These are phyloP conservation scores for Cerceris rybyensis DNA, from an alignment of 2,888 invertebrate genomes.

Conservation along the genomic window DNA sequence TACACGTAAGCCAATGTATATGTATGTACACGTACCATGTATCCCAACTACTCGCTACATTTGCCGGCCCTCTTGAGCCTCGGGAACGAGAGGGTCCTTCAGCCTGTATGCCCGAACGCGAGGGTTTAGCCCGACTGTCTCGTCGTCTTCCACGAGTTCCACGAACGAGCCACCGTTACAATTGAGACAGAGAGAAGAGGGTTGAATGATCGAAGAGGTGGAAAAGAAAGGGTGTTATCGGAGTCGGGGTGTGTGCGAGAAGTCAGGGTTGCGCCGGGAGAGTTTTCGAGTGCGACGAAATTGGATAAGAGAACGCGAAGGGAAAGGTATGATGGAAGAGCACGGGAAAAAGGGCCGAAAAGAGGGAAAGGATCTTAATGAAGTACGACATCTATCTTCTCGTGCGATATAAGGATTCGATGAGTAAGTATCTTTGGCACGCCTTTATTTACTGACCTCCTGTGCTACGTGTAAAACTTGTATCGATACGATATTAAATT, in stretches of 20 bases:
- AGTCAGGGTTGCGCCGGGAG: constrained; percentile 46
- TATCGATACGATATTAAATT: neutral
- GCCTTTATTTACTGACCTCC: constrained; percentile 23
- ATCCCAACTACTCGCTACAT: constrained; percentile 47
- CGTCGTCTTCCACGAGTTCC: constrained; percentile 51
- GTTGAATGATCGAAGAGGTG: constrained; percentile 29
- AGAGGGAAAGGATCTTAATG: constrained; percentile 65
- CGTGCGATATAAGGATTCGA: constrained; percentile 25
- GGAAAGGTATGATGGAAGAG: constrained; percentile 44
- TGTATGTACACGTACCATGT: constrained; percentile 41
- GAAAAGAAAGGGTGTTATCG: constrained; percentile 34
- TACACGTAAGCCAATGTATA: constrained; percentile 41
- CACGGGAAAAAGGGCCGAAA: constrained; percentile 28
- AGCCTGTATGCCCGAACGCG: constrained; percentile 46
- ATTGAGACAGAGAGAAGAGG: constrained; percentile 50
- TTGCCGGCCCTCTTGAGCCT: constrained; percentile 32
- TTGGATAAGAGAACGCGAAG: constrained; percentile 59
- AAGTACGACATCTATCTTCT: constrained; percentile 73
- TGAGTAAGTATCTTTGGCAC: constrained; percentile 4
- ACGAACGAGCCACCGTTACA: constrained; percentile 51
- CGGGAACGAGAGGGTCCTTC: constrained; percentile 42
- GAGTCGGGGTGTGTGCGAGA: constrained; percentile 12
- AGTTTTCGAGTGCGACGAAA: constrained; percentile 60
- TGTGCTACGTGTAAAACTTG: neutral
- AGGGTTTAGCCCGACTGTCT: constrained; percentile 30